Evolutionary conservation across 2,797 vertebrate species (phyloP).

Genomic region (Ctenosaura bakeri): DNA sequence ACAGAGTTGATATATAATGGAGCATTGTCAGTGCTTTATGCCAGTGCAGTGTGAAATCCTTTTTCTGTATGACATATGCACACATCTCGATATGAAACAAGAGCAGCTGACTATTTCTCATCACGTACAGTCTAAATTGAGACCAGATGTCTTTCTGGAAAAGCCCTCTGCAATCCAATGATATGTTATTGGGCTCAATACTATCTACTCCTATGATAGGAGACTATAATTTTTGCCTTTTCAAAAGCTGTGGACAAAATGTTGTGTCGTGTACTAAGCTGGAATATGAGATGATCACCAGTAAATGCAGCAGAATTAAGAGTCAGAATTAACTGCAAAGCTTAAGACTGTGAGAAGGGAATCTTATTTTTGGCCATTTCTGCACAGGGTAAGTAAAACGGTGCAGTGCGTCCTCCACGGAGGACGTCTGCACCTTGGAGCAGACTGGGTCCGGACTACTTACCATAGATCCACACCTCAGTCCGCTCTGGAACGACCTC

Average conservation of each 20-base stretch:
- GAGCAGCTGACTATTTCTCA: neutral
- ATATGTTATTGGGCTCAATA: constrained; percentile 10
- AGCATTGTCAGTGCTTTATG: neutral
- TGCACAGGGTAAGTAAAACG: no score
- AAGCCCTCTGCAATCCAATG: neutral
- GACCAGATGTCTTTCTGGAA: constrained; percentile 23
- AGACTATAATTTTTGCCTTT: constrained; percentile 12
- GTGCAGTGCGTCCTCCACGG: no score
- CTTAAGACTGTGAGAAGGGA: neutral
- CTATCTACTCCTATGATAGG: neutral
- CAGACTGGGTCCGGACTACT: no score
- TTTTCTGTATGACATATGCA: neutral
- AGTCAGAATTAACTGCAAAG: neutral
- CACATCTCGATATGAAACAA: neutral
- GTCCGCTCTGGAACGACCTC: no score
- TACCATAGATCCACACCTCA: no score
- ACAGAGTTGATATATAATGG: neutral
- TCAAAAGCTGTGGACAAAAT: constrained; percentile 12
- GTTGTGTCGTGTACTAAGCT: no score
- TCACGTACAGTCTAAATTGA: neutral
- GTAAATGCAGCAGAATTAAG: neutral
- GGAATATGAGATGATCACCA: neutral
- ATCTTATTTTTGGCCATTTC: neutral
- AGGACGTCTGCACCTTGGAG: no score
- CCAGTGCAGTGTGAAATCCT: neutral